These are phyloP conservation scores for Enteromius anoplus DNA, from an alignment of 2,797 vertebrate species.

Conservation along the genomic window DNA sequence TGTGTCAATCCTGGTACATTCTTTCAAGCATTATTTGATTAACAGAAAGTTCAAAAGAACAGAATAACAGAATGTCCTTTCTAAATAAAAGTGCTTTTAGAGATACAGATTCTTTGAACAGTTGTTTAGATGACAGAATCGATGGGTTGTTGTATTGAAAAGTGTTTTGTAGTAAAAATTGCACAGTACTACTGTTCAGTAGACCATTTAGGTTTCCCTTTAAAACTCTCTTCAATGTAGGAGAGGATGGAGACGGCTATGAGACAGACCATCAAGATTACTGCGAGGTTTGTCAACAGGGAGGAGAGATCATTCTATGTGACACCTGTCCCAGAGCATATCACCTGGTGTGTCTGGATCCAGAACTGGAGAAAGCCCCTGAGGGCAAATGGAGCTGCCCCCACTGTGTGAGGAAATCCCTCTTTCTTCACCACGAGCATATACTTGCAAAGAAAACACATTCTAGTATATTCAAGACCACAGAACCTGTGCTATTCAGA, in stretches of 20 bases:
- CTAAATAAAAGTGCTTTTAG: background rate
- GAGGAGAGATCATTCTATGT: conserved; percentile 97
- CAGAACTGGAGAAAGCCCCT: conserved; percentile 95
- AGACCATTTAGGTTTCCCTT: background rate
- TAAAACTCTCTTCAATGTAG: conserved; percentile 68
- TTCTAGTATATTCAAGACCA: background rate
- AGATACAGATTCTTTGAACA: background rate
- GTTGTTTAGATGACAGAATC: background rate
- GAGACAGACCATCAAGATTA: conserved; percentile 99
- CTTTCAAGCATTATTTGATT: background rate
- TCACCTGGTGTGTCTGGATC: conserved; percentile 97
- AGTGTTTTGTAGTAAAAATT: conserved; percentile 10
- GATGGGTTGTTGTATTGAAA: background rate
- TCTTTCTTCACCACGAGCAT: conserved; percentile 6
- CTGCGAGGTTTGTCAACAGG: conserved; percentile 98
- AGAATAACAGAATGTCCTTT: background rate
- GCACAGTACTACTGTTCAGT: background rate
- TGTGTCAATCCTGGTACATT: background rate
- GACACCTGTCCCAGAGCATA: conserved; percentile 97
- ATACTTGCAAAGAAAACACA: conserved; percentile 5
- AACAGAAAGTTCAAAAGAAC: background rate
- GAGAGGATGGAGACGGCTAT: conserved; percentile 93
- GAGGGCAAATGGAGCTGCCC: conserved; percentile 99
- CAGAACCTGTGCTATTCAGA: background rate
- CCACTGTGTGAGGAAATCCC: conserved; percentile 87